These are phyloP conservation scores for Gobionotothen gibberifrons DNA, from an alignment of 2,797 vertebrate genomes.

Conservation along the genomic window DNA sequence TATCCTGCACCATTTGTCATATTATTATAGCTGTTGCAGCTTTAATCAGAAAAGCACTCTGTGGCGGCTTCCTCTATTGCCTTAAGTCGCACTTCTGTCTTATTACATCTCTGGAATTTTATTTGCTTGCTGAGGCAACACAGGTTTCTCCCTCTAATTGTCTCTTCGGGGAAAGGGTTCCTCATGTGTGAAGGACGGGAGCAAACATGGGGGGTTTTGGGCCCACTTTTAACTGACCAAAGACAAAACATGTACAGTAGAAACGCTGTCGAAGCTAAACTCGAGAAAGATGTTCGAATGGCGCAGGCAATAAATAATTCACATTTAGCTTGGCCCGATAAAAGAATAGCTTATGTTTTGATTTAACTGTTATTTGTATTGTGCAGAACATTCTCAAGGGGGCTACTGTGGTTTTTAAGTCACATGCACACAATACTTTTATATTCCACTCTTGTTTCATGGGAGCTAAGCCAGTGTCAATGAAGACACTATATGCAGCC, in stretches of 20 bases:
- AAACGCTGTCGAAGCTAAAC: not conserved
- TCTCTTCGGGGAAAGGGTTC: constrained; percentile 69
- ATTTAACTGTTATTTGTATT: not conserved
- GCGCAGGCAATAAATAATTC: constrained; percentile 1
- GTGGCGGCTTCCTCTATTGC: constrained; percentile 48
- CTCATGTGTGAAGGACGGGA: constrained; percentile 47
- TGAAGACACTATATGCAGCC: constrained; percentile 29
- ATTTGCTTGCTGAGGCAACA: constrained; percentile 66
- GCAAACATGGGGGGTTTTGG: constrained; percentile 51
- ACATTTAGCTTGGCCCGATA: not conserved
- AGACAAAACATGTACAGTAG: constrained; percentile 23
- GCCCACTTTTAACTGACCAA: constrained; percentile 59
- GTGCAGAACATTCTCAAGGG: no score
- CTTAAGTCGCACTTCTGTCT: constrained; percentile 68
- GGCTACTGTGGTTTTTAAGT: not conserved
- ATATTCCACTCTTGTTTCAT: constrained; percentile 24
- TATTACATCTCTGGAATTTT: constrained; percentile 59
- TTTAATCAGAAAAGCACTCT: constrained; percentile 54
- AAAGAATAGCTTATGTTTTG: not conserved
- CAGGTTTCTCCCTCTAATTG: constrained; percentile 76
- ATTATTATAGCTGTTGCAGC: constrained; percentile 41
- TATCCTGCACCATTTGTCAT: constrained; percentile 55
- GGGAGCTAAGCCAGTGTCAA: constrained; percentile 19
- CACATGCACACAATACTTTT: not conserved
- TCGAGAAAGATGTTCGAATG: not conserved